phyloP scores from a whole-genome alignment of 2,888 invertebrate species.

The Eilema caniola region DNA sequence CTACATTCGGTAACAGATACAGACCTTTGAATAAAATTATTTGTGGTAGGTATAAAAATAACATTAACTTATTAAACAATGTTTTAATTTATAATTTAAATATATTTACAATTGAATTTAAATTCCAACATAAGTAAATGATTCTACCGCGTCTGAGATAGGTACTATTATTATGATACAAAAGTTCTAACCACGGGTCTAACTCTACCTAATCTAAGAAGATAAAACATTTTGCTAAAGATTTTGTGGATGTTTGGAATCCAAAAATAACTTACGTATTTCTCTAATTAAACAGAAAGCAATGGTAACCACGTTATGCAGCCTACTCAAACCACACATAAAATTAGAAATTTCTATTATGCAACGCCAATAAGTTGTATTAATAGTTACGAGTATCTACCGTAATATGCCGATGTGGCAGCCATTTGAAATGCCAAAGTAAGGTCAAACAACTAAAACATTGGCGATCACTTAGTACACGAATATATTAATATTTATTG shows the following conservation, averaged over 20 bases:
- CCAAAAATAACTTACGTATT: neutral
- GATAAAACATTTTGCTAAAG: too few relatives aligned
- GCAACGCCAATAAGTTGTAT: neutral
- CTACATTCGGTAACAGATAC: neutral
- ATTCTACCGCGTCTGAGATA: too few relatives aligned
- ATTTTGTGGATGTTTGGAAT: too few relatives aligned
- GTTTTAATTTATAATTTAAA: too few relatives aligned
- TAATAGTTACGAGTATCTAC: constrained; percentile 25
- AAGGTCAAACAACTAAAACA: constrained; percentile 57
- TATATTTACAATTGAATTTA: too few relatives aligned
- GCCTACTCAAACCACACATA: constrained; percentile 1
- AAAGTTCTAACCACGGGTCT: too few relatives aligned
- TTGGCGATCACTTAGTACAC: constrained; percentile 49
- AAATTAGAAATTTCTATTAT: constrained; percentile 2
- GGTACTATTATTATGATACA: too few relatives aligned
- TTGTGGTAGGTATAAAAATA: too few relatives aligned
- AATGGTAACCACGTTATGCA: neutral
- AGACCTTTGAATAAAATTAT: neutral
- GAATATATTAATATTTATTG: constrained; percentile 58
- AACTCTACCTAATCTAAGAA: too few relatives aligned
- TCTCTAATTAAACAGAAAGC: constrained; percentile 6
- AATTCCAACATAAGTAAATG: too few relatives aligned
- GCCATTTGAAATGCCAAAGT: constrained; percentile 53
- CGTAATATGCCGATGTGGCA: constrained; percentile 50
- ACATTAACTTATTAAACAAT: too few relatives aligned